Evolutionary conservation across 2,888 invertebrate genomes (phyloP).

Genomic region (Griposia aprilina): DNA sequence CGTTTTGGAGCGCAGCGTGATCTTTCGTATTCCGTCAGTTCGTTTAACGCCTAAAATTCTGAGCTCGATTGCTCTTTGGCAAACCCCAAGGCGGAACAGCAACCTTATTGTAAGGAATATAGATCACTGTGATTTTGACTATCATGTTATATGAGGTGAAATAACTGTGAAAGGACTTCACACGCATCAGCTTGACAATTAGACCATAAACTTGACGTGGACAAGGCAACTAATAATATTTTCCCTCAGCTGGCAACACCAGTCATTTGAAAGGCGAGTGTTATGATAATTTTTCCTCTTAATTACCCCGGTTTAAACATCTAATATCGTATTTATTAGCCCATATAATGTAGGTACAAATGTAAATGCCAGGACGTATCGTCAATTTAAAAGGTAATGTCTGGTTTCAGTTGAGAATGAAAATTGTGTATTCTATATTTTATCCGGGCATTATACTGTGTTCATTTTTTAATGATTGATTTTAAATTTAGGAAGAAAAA

Average conservation of each 20-base stretch:
- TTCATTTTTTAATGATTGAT: not conserved
- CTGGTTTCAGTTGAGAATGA: conserved; percentile 5
- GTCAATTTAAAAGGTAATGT: conserved; percentile 19
- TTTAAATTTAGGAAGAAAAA: not conserved
- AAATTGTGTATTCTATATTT: conserved; percentile 25
- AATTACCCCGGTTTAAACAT: conserved; percentile 48
- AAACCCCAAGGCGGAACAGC: not conserved
- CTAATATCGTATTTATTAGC: conserved; percentile 48
- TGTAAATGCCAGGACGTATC: conserved; percentile 34
- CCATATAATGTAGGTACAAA: conserved; percentile 13
- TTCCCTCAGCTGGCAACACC: conserved; percentile 27
- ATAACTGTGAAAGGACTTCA: not conserved
- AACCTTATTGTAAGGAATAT: not conserved
- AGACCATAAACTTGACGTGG: not conserved
- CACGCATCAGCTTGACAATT: conserved; percentile 3
- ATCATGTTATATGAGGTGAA: not conserved
- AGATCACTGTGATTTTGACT: not conserved
- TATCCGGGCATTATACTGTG: not conserved
- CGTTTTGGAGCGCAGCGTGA: too few relatives aligned
- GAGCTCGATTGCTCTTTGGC: too few relatives aligned
- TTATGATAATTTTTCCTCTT: conserved; percentile 52
- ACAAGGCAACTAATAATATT: conserved; percentile 46
- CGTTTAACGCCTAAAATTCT: too few relatives aligned
- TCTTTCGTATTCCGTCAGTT: too few relatives aligned
- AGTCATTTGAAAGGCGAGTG: conserved; percentile 37